Base-by-base conservation (phyloP, 2,888 invertebrate genomes). In the Nebria brevicollis region DNA sequence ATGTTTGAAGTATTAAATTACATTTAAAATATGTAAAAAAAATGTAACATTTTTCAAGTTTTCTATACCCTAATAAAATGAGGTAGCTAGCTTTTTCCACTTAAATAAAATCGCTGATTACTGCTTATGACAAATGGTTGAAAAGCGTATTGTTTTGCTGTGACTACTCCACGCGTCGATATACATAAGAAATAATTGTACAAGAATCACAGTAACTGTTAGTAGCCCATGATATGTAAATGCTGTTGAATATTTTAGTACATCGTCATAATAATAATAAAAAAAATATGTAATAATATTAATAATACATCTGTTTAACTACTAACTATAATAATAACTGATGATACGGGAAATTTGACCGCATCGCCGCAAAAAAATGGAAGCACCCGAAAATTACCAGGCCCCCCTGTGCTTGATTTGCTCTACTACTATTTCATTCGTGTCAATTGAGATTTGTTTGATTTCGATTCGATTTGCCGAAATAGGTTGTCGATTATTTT, bases 161-260 rank as follows among this genome's bases (percentile, higher is more conserved):
- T 80, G 70, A 75, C 54, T 75, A 68, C 15, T 75, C 20, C 80
- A 75, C 70, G 80, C 80, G 75, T 80, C 75, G 75, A 42, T 75
- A 68, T 54, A 54, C 8, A 54, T 54, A 54, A 54, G 54, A 54
- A 34, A 34, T 34, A 34, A 66, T 78, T 66, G 66, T 26, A 34
- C 73, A 73, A 77, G 77, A 74, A 73, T 74, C 74, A 78, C 78
- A 78, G 78, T 73, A 73, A 73, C 64, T 72, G 78, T 78, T 65
- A 72, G 34, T 34, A 34, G 78, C 78, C 78, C 78, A 74, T 65
- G 72, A 72, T 74, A 78, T 78, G 78, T 78, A 78, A 78, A 78
- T 78, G 78, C 78, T 78, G 78, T 78, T 78, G 25, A 74, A 78
- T 78, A 78, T 78, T 78, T 78, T 74, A 78, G 78, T 78, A 78